Evolutionary conservation across 2,113 vertebrate genomes (phyloP).

Genomic region (Grammomys dolichurus): DNA sequence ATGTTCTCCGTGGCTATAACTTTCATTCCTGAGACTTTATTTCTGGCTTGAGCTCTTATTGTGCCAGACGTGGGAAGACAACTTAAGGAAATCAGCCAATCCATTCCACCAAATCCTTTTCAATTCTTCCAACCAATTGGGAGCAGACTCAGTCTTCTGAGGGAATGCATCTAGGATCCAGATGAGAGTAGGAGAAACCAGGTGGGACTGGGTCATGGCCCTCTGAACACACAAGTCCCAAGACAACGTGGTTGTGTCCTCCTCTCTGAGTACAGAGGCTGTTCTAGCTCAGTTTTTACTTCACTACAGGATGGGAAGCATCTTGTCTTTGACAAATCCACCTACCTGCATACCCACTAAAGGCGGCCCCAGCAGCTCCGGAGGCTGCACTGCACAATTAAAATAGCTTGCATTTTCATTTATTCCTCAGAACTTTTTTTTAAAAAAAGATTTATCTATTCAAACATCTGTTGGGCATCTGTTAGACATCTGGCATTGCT

Average conservation of each 20-base stretch:
- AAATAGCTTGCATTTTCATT: not conserved
- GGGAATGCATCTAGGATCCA: not conserved
- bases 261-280: not conserved
- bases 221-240: not conserved
- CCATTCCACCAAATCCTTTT: conserved; percentile 23
- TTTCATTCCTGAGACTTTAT: not conserved
- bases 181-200: not conserved
- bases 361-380: not conserved
- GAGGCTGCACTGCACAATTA: not conserved
- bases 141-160: not conserved
- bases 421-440: not conserved
- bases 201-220: too few relatives aligned
- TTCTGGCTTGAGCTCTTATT: not conserved
- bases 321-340: not conserved
- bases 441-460: not conserved
- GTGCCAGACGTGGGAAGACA: not conserved
- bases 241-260: not conserved
- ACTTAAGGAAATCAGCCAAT: conserved; percentile 3
- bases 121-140: not conserved
- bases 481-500: not conserved
- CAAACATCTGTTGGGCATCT: not conserved
- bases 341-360: not conserved
- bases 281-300: not conserved
- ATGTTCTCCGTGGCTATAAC: not conserved
- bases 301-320: not conserved